These are phyloP conservation scores for Aporophyla nigra DNA, from an alignment of 2,888 invertebrate genomes.

Conservation along the genomic window DNA sequence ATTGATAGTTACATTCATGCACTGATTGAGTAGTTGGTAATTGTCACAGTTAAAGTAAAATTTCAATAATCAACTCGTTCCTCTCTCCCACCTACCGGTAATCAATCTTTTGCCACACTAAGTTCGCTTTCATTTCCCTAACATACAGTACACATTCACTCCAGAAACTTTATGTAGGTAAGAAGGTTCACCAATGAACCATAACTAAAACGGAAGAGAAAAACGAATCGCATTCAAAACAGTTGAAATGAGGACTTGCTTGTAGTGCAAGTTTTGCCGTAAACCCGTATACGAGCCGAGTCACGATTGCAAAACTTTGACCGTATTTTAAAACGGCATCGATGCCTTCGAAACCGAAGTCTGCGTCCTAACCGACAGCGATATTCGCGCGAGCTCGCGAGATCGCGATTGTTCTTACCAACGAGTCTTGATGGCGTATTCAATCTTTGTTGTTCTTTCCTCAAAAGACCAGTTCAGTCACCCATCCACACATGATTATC, in stretches of 20 bases:
- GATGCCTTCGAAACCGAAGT: background rate
- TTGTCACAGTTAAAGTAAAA: background rate
- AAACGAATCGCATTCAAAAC: slow-evolving; percentile 65
- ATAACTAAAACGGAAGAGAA: slow-evolving; percentile 63
- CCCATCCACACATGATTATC: too few species aligned
- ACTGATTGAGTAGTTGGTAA: background rate
- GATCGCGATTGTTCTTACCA: background rate
- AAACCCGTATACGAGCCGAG: slow-evolving; percentile 69
- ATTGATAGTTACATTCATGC: background rate
- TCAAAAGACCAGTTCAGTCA: too few species aligned
- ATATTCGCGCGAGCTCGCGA: too few species aligned
- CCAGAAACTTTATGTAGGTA: slow-evolving; percentile 13
- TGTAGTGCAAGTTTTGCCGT: slow-evolving; percentile 71
- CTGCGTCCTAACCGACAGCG: background rate
- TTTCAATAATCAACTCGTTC: background rate
- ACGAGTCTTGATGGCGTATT: background rate
- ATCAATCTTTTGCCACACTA: background rate
- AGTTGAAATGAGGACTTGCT: slow-evolving; percentile 65
- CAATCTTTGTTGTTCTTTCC: too few species aligned
- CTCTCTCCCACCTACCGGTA: background rate
- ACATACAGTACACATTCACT: background rate
- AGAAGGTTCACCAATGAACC: slow-evolving; percentile 5
- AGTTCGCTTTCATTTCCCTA: background rate
- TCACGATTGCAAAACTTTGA: slow-evolving; percentile 71
- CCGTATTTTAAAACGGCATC: slow-evolving; percentile 63